These are phyloP conservation scores for Corydoras maculifer DNA, from an alignment of 2,113 vertebrate genomes.

Conservation along the genomic window DNA sequence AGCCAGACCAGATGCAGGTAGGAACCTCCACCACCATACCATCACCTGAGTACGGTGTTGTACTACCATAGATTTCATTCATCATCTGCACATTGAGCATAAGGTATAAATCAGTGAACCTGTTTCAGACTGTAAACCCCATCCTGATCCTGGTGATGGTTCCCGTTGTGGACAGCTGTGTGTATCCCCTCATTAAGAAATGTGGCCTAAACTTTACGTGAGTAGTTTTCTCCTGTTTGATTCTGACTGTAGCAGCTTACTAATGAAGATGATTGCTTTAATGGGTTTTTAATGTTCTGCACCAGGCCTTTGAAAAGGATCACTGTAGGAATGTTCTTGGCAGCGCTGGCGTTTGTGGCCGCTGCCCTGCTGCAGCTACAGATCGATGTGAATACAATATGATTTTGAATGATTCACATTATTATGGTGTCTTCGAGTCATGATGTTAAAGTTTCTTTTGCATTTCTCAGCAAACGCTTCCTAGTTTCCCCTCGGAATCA, in stretches of 20 bases:
- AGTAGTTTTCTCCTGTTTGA: constrained; percentile 50
- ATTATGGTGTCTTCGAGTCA: not conserved
- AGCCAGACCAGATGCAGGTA: constrained; percentile 97
- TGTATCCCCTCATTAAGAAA: constrained; percentile 84
- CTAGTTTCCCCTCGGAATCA: constrained; percentile 65
- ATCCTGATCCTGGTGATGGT: constrained; percentile 85
- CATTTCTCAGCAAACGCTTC: constrained; percentile 62
- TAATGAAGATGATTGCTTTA: not conserved
- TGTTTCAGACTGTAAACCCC: constrained; percentile 79
- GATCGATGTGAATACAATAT: constrained; percentile 78
- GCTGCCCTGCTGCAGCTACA: constrained; percentile 82
- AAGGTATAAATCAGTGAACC: not conserved
- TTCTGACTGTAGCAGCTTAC: no score
- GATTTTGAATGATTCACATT: not conserved
- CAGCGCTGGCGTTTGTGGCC: constrained; percentile 77
- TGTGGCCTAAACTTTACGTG: constrained; percentile 89
- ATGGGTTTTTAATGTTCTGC: not conserved
- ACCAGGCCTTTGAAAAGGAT: constrained; percentile 82
- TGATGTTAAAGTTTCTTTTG: not conserved
- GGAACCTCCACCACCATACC: constrained; percentile 7
- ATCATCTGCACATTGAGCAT: no score
- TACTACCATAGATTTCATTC: no score
- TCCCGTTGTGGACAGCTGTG: constrained; percentile 68
- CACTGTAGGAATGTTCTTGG: constrained; percentile 87
- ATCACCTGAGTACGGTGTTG: not conserved